A percentile compares a stretch with the other conserved stretches of the same genome.
Evolutionary conservation across 2,888 invertebrate species (phyloP).

Genomic region (Trypoxylon attenuatum): DNA sequence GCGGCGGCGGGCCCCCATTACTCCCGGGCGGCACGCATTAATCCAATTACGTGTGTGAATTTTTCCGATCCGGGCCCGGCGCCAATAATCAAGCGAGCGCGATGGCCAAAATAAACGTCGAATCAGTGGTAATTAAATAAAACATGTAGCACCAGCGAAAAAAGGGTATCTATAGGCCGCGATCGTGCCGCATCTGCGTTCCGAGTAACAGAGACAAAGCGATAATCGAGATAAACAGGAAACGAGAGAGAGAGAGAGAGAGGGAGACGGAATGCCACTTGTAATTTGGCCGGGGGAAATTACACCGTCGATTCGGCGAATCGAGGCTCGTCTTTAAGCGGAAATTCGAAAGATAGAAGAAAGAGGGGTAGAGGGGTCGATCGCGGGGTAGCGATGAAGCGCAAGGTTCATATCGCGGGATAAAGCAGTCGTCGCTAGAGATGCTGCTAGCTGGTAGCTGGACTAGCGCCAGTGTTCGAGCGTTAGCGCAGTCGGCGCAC

Average conservation of each 20-base stretch:
- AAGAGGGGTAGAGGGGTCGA: slow-evolving; percentile 3
- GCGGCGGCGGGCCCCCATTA: not conserved
- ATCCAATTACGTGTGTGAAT: slow-evolving; percentile 20
- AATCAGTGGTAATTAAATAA: slow-evolving; percentile 37
- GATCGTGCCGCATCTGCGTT: too few species aligned
- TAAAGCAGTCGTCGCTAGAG: slow-evolving; percentile 1
- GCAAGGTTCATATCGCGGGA: too few species aligned
- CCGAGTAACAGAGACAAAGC: not conserved
- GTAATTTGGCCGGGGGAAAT: slow-evolving; percentile 45
- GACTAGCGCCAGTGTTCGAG: slow-evolving; percentile 35
- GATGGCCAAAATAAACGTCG: slow-evolving; percentile 16
- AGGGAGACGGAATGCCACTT: slow-evolving; percentile 39
- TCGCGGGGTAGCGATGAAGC: slow-evolving; percentile 25
- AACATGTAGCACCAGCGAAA: slow-evolving; percentile 23
- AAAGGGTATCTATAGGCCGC: slow-evolving; percentile 5
- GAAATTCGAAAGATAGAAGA: not conserved
- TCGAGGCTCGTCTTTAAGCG: slow-evolving; percentile 33
- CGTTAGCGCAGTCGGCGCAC: not conserved
- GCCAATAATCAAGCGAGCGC: slow-evolving; percentile 33
- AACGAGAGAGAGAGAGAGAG: not conserved
- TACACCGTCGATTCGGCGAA: slow-evolving; percentile 34
- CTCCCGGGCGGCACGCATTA: slow-evolving; percentile 1
- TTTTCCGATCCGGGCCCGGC: slow-evolving; percentile 19
- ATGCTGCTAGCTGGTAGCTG: not conserved
- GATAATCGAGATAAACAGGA: not conserved